Conservation (phyloP, 2,113 vertebrate species). For the Pelecanoides urinatrix region DNA sequence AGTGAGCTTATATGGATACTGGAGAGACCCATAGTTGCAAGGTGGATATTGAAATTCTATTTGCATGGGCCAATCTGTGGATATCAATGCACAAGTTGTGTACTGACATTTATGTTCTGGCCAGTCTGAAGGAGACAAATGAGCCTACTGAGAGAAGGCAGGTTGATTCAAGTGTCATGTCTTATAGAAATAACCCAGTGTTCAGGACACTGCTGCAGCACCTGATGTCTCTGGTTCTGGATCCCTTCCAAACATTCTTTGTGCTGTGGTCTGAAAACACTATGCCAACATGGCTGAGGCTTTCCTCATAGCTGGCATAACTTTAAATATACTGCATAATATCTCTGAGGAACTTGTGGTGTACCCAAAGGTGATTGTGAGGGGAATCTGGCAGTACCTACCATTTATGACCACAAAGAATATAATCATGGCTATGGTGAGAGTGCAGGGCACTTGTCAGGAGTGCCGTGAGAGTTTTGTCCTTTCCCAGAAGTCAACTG, state of each 20-base stretch:
- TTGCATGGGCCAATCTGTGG: not conserved
- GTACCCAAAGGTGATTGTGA: not conserved
- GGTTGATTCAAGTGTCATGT: not conserved
- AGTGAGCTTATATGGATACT: not conserved
- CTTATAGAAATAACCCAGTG: not conserved
- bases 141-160: not conserved
- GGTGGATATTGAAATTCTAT: not conserved
- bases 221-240: not conserved
- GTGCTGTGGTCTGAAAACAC: not conserved
- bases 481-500: not conserved
- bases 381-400: not conserved
- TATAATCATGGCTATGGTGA: not conserved
- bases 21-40: not conserved
- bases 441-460: not conserved
- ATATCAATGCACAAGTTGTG: not conserved
- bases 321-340: slow-evolving; percentile 1
- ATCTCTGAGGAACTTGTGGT: not conserved
- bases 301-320: not conserved
- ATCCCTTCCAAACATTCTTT: not conserved
- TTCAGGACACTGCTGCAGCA: not conserved
- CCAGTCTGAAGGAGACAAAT: not conserved
- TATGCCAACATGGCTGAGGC: not conserved
- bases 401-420: not conserved
- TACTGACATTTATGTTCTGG: not conserved
- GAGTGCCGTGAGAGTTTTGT: not conserved